Base-by-base conservation (phyloP, 2,888 invertebrate genomes). In the Incurvaria masculella region DNA sequence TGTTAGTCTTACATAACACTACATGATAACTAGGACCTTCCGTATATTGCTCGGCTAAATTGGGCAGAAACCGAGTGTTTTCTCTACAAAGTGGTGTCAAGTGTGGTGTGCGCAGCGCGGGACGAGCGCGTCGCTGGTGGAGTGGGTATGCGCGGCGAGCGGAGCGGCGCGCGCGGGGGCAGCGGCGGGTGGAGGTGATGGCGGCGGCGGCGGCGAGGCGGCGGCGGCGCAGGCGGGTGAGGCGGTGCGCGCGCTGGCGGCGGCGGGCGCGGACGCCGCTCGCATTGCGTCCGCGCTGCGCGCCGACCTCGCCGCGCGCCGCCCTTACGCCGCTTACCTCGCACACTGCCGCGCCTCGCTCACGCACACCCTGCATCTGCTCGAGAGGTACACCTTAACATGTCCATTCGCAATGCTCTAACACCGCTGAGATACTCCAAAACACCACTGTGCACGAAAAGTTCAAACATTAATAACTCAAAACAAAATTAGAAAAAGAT, bases 291-390 rank as follows among this genome's bases (percentile, higher is more conserved):
- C 68, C 16, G 68, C 73, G 2, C 60, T 75, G 57, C 60, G 72
- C 1, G 67, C 71, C 2, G 76, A 76, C 59, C 63, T 76, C n/a
- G 71, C 73, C 17, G 73, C 75, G 43, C 53, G 73, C 23, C 55
- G 74, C 0, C 74, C 75, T 45, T 75, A 76, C 59, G 71, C 72
- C 40, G 65, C 72, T 44, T 74, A 75, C 57, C 64, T 75, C 1
- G 68, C 74, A 21, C 61, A 65, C 14, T 72, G 72, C 51, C 55
- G 74, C 27, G 62, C 72, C 1, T 68, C 66, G 21, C 59, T 72
- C 26, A 63, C 66, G 50, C 68, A 70, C 51, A 59, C 64, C 1
- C 61, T 66, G n/a, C 64, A 65, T 43, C 57, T 65, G 14, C 59
- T 70, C 0, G 45, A 55, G 44, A 56, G 61, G 71, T 70, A 40